Conservation (phyloP, 2,888 invertebrate genomes). For the Lomographa bimaculata region DNA sequence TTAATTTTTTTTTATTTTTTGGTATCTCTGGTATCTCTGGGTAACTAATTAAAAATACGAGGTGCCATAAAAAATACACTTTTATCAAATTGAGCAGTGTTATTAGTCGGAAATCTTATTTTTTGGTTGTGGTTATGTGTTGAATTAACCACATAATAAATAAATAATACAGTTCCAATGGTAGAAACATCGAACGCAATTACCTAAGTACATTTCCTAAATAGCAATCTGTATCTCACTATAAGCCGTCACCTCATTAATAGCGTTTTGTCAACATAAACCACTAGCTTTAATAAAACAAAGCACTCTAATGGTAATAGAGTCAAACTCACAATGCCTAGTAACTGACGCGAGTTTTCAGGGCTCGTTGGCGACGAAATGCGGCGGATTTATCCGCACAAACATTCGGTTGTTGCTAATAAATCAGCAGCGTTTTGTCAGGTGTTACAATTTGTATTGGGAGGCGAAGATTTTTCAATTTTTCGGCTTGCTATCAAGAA, state of each 20-base stretch:
- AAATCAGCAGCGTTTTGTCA: slow-evolving; percentile 64
- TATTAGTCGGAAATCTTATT: too few relatives aligned
- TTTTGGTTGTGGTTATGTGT: too few relatives aligned
- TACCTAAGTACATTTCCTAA: too few relatives aligned
- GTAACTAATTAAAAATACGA: too few relatives aligned
- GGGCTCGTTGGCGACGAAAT: slow-evolving; percentile 45
- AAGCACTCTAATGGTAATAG: slow-evolving; percentile 45
- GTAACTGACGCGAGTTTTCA: slow-evolving; percentile 45
- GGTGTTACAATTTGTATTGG: slow-evolving; percentile 61
- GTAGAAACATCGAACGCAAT: too few relatives aligned
- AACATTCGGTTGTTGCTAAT: slow-evolving; percentile 51
- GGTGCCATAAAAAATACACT: too few relatives aligned
- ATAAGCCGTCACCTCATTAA: slow-evolving; percentile 6
- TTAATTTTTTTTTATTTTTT: too few relatives aligned
- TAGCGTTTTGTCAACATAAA: slow-evolving; percentile 21
- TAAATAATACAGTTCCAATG: too few relatives aligned
- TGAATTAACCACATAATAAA: too few relatives aligned
- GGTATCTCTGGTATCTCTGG: too few relatives aligned
- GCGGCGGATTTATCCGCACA: slow-evolving; percentile 52
- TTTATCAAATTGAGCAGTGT: too few relatives aligned
- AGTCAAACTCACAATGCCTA: slow-evolving; percentile 44
- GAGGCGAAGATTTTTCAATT: slow-evolving; percentile 46
- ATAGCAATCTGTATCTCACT: too few relatives aligned
- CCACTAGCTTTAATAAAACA: slow-evolving; percentile 38
- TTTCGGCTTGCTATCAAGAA: slow-evolving; percentile 31